Evolutionary conservation across 2,797 vertebrate genomes (phyloP), one percentile per base, ranked within the genome.

Genomic region (Carduelis carduelis): DNA sequence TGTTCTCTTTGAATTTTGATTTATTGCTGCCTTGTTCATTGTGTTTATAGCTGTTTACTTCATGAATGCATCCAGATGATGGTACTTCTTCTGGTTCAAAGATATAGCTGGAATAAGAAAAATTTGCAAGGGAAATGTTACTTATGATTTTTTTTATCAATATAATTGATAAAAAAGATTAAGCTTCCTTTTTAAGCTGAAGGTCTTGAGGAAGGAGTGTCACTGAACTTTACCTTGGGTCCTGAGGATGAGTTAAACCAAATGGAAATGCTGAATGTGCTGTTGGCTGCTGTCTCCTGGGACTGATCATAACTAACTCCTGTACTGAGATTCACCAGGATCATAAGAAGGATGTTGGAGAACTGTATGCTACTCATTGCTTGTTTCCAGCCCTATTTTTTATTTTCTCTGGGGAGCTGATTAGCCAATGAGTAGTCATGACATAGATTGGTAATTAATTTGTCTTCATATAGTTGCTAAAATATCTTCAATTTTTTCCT

Each of bases 31-130:
- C 87, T 23, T 96, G 95, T 44, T 97, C 96, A 2, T 96, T 96
- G 11, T 57, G 4, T 89, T 97, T 97, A 68, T 87, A 97, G 93
- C 83, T 97, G 86, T 90, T 97, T 9, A 84, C 95, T 95, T 98
- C 98, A 19, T 94, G 97, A 87, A 96, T 59, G 6, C 95, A 95
- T 63, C 96, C 97, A 30, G 98, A 76, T 5, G 97, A 83, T 66
- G 95, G 96, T 60, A 76, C 80, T 79, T 97, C 98, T 64, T 96
- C 97, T 50, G 99, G 98, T 76, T 99, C 98, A 76, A 99, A 98
- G 97, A 99, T 98, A 95, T 99, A 99, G 98, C 99, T 99, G 95
- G 22, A 96, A 76, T 77, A 89, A 85, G 86, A 46, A 96, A 89
- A 89, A 91, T 34, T 59, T 53, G 47, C 41, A 82, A 75, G 86